Evolutionary conservation across 2,797 vertebrate genomes (phyloP).

Genomic region (Uromys caudimaculatus): DNA sequence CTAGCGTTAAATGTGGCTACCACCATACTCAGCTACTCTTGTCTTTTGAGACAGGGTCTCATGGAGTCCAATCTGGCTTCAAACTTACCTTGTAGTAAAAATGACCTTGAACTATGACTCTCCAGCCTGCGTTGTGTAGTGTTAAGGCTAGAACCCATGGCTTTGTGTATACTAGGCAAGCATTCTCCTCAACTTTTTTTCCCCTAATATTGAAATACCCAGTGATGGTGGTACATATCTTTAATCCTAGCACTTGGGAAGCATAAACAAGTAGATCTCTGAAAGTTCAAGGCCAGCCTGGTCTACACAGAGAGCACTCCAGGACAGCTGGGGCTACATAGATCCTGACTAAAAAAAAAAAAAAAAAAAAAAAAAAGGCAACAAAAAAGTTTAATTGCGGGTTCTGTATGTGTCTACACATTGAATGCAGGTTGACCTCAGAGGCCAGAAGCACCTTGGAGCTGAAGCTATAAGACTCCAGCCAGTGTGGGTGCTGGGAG

Average conservation of each 20-base stretch:
- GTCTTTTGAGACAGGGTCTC: too few relatives aligned
- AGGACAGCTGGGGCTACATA: not conserved
- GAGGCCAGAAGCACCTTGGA: not conserved
- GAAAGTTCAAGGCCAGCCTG: not conserved
- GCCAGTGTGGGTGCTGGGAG: not conserved
- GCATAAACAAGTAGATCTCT: not conserved
- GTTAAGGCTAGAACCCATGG: not conserved
- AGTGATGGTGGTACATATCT: not conserved
- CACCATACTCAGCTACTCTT: not conserved
- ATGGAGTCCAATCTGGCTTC: not conserved
- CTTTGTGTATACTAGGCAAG: not conserved
- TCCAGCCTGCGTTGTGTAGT: not conserved
- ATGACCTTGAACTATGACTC: not conserved
- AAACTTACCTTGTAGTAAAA: not conserved
- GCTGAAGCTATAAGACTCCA: not conserved
- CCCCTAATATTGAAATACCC: not conserved
- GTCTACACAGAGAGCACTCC: not conserved
- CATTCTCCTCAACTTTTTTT: not conserved
- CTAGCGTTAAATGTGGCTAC: not conserved
- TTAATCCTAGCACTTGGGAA: not conserved
- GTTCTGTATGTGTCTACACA: not conserved
- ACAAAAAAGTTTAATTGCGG: not conserved
- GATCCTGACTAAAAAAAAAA: not conserved
- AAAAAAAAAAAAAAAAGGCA: not conserved
- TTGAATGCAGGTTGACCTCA: not conserved